These are phyloP conservation scores for Corythaeola cristata DNA, from an alignment of 2,113 vertebrate species.

Conservation along the genomic window DNA sequence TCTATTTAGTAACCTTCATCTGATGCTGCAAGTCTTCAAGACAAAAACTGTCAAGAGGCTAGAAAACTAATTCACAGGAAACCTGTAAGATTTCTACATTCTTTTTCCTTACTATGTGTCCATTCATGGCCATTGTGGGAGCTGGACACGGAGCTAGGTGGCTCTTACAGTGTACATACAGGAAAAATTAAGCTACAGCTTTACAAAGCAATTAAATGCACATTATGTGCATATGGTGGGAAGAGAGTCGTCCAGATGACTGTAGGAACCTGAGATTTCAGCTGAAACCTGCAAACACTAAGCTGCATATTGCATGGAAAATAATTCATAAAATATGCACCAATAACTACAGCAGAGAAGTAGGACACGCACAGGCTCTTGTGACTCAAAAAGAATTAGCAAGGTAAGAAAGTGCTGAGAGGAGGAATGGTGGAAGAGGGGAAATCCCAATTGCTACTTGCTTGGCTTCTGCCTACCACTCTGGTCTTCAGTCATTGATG, in stretches of 20 bases:
- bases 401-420: neutral
- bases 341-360: neutral
- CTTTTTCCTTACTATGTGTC: neutral
- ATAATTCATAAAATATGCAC: neutral
- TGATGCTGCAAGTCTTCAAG: neutral
- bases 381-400: neutral
- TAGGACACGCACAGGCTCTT: neutral
- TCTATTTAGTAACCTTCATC: neutral
- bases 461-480: neutral
- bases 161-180: neutral
- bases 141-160: neutral
- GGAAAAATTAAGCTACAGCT: neutral
- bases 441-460: neutral
- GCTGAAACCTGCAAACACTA: neutral
- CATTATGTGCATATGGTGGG: neutral
- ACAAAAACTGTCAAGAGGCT: neutral
- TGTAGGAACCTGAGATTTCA: neutral
- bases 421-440: neutral
- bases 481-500: neutral
- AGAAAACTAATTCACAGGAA: neutral
- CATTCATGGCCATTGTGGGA: neutral
- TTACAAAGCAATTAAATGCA: neutral
- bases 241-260: neutral
- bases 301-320: neutral
- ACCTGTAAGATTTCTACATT: neutral